Base-by-base conservation (phyloP, 2,113 vertebrate species). In the Furnarius figulus region DNA sequence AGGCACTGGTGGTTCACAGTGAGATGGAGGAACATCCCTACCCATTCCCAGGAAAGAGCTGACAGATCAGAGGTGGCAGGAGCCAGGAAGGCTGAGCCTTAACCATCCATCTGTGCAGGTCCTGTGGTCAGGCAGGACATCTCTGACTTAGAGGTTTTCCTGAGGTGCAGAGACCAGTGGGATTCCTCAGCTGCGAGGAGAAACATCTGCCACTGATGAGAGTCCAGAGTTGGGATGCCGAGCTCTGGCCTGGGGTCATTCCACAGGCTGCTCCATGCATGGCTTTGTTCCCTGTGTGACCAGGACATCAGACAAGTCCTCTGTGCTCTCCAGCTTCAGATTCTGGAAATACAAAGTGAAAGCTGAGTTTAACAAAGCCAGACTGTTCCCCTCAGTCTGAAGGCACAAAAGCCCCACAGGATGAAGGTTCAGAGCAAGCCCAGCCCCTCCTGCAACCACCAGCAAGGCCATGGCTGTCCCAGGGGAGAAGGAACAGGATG, bases 251-350 rank as follows among this genome's bases (percentile, higher is more conserved):
- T 25, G 15, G 31, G 4, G 39, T 20, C 37, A 49, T 44, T 27
- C 16, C 35, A 6, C 2, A 2, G 2, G 50, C 53, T 19, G 16
- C 50, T 68, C 71, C 5, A 0, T 3, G 0, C 7, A 3, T 8
- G 20, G 4, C 3, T 98, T 90, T 97, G 24, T 78, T 19, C 7
- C 97, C 53, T 97, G 97, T 31, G 15, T 88, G 91, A 98, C 98
- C 2, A 97, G 22, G 58, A 98, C 33, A 13, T 98, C 98, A 1
- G 98, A 98, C 31, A 98, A 95, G 67, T 98, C 98, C 79, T 97
- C 70, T 1, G 71, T 92, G 65, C 97, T 92, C 91, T 98, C 89
- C 78, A 98, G 95, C 67, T 49, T 91, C 86, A 98, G 93, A n/a
- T 98, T 98, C 98, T 98, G 87, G 71, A 89, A 67, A 86, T 3